These are phyloP conservation scores for Cinclus mexicanus DNA, from an alignment of 2,113 vertebrate species.

Conservation along the genomic window DNA sequence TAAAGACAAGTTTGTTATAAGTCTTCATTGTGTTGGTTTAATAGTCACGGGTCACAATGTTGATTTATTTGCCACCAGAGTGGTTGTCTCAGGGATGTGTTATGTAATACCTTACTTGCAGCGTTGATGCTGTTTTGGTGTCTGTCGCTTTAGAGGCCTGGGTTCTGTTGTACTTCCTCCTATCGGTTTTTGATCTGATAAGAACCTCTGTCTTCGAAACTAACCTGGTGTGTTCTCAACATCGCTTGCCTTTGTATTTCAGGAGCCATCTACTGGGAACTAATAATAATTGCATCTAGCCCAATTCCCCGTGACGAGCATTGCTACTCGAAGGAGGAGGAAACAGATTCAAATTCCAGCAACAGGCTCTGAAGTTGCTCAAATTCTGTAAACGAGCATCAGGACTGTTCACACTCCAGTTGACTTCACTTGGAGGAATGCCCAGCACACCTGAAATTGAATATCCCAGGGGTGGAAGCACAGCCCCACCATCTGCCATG, in stretches of 20 bases:
- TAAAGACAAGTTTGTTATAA: background rate
- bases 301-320: background rate
- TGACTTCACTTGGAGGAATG: background rate
- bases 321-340: background rate
- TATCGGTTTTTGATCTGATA: background rate
- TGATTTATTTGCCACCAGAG: background rate
- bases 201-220: background rate
- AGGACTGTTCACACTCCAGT: background rate
- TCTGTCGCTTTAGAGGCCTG: background rate
- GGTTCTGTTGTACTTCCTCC: background rate
- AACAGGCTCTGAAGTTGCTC: background rate
- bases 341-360: background rate
- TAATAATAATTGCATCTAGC: background rate
- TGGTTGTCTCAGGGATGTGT: background rate
- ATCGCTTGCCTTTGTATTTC: background rate
- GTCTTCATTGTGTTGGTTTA: background rate
- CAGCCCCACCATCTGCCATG: background rate
- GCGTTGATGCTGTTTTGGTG: background rate
- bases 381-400: background rate
- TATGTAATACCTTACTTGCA: background rate
- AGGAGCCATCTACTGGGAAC: background rate
- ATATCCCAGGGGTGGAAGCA: background rate
- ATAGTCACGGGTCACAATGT: background rate
- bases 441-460: background rate
- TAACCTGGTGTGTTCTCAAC: rapidly evolving